These are phyloP conservation scores for Octodon degus DNA, from an alignment of 2,113 vertebrate genomes.

Conservation along the genomic window DNA sequence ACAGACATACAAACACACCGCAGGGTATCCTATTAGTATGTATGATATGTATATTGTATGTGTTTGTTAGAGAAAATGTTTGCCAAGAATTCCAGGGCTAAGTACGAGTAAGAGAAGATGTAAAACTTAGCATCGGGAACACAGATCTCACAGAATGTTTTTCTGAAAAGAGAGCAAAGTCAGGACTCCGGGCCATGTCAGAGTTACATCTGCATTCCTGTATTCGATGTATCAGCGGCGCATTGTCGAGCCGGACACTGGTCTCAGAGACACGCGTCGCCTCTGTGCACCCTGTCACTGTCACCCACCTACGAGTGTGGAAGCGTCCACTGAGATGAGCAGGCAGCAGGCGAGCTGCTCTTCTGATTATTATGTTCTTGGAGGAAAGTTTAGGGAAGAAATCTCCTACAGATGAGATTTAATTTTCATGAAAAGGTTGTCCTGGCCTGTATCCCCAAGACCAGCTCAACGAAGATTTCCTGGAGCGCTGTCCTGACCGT, in stretches of 20 bases:
- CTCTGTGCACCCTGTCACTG: background rate
- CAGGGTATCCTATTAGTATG: background rate
- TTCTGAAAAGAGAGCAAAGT: background rate
- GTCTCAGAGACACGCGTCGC: background rate
- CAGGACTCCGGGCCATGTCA: background rate
- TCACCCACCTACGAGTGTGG: background rate
- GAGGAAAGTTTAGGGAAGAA: background rate
- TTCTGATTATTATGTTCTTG: background rate
- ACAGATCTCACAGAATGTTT: background rate
- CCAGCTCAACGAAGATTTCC: slow-evolving; percentile 26
- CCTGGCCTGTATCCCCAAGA: background rate
- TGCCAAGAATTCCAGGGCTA: background rate
- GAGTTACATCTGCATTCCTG: background rate
- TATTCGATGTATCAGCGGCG: background rate
- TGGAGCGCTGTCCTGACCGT: background rate
- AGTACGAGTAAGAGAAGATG: background rate
- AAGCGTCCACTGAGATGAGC: background rate
- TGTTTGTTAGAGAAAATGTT: background rate
- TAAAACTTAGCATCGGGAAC: background rate
- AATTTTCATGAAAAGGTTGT: background rate
- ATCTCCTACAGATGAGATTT: background rate
- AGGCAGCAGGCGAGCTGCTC: background rate
- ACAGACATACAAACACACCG: background rate
- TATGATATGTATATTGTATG: background rate
- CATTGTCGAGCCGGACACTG: background rate